phyloP scores from a whole-genome alignment of 2,797 vertebrate genomes.

The Pseudochirops corinnae region DNA sequence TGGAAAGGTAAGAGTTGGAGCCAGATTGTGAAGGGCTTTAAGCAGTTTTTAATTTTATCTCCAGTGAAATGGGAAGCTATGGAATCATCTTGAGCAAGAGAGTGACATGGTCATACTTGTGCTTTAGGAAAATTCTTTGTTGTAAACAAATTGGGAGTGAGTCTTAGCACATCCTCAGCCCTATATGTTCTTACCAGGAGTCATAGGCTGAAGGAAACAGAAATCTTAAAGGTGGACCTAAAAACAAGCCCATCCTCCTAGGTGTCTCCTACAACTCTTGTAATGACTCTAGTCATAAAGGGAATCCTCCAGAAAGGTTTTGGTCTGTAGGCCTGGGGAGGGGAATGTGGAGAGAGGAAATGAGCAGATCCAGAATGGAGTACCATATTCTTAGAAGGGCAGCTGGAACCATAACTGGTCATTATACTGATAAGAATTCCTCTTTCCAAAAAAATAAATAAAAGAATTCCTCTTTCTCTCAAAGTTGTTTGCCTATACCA shows the following conservation, averaged over 20 bases:
- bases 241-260: background rate
- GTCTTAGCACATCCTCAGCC: background rate
- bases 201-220: background rate
- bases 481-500: background rate
- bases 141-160: background rate
- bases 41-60: background rate
- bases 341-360: background rate
- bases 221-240: background rate
- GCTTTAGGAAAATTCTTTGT: background rate
- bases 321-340: background rate
- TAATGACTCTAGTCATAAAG: background rate
- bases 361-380: background rate
- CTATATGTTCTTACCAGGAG: background rate
- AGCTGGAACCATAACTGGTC: background rate
- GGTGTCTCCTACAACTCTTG: background rate
- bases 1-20: background rate
- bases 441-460: background rate
- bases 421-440: background rate
- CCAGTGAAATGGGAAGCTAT: background rate
- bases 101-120: background rate
- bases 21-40: background rate
- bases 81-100: background rate
- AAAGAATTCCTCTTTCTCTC: background rate
- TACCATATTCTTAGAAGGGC: background rate
- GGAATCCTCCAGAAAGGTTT: background rate